Conservation (phyloP, 2,113 vertebrate species). For the Nerophis ophidion region DNA sequence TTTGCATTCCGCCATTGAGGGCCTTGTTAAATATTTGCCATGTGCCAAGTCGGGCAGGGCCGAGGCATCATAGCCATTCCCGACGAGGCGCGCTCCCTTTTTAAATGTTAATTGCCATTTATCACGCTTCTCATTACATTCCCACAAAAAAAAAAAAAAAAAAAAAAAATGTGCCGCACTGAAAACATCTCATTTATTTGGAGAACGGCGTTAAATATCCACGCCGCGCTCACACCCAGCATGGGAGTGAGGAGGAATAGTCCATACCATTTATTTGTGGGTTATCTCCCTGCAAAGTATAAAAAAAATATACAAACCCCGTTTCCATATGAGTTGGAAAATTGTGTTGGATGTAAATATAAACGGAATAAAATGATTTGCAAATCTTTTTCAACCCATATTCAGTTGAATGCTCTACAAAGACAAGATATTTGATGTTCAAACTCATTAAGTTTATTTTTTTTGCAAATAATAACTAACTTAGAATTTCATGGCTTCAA, state of each 20-base stretch:
- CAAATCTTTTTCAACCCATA: no score
- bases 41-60: conserved; percentile 41
- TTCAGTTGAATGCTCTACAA: no score
- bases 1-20: conserved; percentile 35
- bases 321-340: no score
- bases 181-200: conserved; percentile 41
- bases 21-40: conserved; percentile 63
- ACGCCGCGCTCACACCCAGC: conserved; percentile 23
- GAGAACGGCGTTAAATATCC: conserved; percentile 40
- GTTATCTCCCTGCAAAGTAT: not conserved
- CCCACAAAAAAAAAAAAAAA: conserved; percentile 53
- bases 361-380: no score
- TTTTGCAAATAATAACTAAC: no score
- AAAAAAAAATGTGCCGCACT: conserved; percentile 45
- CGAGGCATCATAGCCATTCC: conserved; percentile 37
- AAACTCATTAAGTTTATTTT: no score
- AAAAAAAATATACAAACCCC: no score
- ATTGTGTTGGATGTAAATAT: no score
- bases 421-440: no score
- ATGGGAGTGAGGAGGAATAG: conserved; percentile 12
- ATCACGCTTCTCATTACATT: conserved; percentile 54
- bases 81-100: conserved; percentile 52
- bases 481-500: no score
- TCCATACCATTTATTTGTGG: conserved; percentile 7
- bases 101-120: conserved; percentile 69